Conservation (phyloP, 1,140 invertebrate genomes). For the Papilio xuthus region DNA sequence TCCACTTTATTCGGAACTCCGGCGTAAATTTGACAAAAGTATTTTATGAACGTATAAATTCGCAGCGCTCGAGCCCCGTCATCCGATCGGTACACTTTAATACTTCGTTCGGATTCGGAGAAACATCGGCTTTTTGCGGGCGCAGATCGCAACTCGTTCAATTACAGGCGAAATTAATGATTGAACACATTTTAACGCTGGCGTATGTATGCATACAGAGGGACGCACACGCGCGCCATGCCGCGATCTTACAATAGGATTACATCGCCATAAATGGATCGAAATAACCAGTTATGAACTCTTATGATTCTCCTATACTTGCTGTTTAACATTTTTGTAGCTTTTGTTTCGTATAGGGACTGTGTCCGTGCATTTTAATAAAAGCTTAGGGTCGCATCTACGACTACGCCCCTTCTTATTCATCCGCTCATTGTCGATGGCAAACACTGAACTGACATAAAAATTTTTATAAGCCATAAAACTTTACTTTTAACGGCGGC, state of each 20-base stretch:
- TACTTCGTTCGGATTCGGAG: constrained; percentile 64
- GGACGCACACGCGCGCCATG: constrained; percentile 47
- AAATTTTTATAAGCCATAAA: constrained; percentile 27
- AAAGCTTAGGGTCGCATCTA: constrained; percentile 53
- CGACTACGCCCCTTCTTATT: constrained; percentile 22
- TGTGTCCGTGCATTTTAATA: constrained; percentile 78
- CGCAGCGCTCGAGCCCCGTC: constrained; percentile 57
- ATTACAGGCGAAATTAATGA: constrained; percentile 79
- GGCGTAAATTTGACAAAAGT: constrained; percentile 78
- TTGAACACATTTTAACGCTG: constrained; percentile 73
- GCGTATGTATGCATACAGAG: constrained; percentile 49
- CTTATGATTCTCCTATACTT: constrained; percentile 71
- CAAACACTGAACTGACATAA: constrained; percentile 34
- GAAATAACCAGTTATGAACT: constrained; percentile 75
- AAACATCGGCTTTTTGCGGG: constrained; percentile 72
- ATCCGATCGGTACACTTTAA: constrained; percentile 67
- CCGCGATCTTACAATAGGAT: constrained; percentile 73
- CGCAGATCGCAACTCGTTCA: constrained; percentile 69
- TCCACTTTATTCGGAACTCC: constrained; percentile 67
- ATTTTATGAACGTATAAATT: constrained; percentile 80
- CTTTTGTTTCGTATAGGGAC: constrained; percentile 74
- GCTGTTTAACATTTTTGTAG: constrained; percentile 73
- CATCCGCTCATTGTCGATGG: constrained; percentile 24
- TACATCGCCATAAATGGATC: constrained; percentile 75
- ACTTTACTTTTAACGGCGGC: constrained; percentile 27